A percentile compares a stretch with the other conserved stretches of the same genome.
These are phyloP conservation scores for Choreutis nemorana DNA, from an alignment of 2,888 invertebrate species.

Conservation along the genomic window DNA sequence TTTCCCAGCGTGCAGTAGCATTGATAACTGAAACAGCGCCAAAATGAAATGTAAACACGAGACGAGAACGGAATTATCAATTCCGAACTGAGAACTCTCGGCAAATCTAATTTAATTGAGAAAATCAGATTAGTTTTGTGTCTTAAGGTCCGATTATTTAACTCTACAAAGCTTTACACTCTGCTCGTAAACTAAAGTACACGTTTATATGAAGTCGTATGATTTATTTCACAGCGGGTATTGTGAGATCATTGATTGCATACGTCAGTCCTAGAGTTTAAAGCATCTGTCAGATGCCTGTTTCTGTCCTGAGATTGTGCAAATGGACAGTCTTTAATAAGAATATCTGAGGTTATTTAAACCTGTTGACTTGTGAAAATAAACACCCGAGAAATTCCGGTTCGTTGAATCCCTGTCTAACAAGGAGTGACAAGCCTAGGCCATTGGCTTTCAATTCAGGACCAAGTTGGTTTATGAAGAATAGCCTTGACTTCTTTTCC, in stretches of 20 bases:
- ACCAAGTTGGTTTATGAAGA: no score
- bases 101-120: no score
- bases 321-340: neutral
- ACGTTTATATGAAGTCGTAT: conserved; percentile 15
- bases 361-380: neutral
- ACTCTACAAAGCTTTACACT: no score
- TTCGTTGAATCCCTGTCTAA: conserved; percentile 26
- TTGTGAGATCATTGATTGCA: conserved; percentile 28
- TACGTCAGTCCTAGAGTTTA: conserved; percentile 31
- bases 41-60: conserved; percentile 30
- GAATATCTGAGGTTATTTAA: neutral
- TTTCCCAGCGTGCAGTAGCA: no score
- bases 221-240: conserved; percentile 40
- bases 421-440: conserved; percentile 37
- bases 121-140: conserved; percentile 26
- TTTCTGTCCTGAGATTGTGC: neutral
- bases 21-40: no score
- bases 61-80: conserved; percentile 21
- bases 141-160: no score
- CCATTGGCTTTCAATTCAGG: conserved; percentile 31
- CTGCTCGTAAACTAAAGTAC: no score
- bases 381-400: conserved; percentile 21
- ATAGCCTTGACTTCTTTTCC: no score
- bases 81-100: conserved; percentile 23
- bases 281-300: conserved; percentile 24